phyloP scores from a whole-genome alignment of 2,113 vertebrate species.

The Hemibagrus wyckioides region DNA sequence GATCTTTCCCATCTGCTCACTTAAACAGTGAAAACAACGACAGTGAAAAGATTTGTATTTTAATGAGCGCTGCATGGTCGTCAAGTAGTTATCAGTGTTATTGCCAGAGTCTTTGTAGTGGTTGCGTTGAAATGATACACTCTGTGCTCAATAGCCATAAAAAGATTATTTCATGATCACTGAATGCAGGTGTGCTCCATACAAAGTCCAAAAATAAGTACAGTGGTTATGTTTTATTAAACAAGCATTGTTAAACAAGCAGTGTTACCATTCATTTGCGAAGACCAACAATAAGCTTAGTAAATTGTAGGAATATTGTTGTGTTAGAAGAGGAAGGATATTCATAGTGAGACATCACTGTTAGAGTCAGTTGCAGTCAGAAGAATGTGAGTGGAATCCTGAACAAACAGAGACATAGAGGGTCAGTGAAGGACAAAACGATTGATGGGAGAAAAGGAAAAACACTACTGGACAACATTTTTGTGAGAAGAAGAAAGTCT shows the following conservation, averaged over 20 bases:
- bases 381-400: neutral
- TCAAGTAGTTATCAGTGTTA: neutral
- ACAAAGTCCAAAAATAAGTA: neutral
- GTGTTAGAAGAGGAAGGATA: neutral
- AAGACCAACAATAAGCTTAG: neutral
- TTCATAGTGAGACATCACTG: neutral
- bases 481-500: neutral
- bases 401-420: neutral
- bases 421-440: neutral
- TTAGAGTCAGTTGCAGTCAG: neutral
- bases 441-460: neutral
- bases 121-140: neutral
- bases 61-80: neutral
- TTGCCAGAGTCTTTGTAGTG: neutral
- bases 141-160: neutral
- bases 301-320: neutral
- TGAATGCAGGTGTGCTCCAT: neutral
- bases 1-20: neutral
- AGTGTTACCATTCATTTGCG: neutral
- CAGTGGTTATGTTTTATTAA: neutral
- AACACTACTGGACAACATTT: neutral
- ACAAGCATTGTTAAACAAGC: neutral
- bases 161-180: neutral
- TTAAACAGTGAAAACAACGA: neutral
- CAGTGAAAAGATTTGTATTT: neutral